A percentile compares a stretch with the other conserved stretches of the same genome.
phyloP scores from a whole-genome alignment of 2,797 vertebrate genomes.

The Limosa lapponica region DNA sequence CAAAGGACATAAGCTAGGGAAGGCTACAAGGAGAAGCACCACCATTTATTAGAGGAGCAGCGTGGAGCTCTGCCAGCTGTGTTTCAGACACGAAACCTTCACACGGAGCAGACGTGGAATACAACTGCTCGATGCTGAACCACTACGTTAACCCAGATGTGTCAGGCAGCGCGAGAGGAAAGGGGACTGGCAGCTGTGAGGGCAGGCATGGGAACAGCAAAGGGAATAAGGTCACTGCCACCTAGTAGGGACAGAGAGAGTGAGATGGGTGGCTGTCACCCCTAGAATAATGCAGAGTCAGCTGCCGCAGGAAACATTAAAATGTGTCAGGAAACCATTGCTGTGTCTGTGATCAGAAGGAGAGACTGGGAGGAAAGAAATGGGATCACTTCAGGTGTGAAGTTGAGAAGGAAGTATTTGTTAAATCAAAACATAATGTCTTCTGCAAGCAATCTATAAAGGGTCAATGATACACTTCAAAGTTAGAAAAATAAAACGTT shows the following conservation, averaged over 20 bases:
- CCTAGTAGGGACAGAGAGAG: neutral
- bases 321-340: neutral
- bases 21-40: neutral
- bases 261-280: neutral
- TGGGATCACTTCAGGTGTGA: neutral
- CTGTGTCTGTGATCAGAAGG: neutral
- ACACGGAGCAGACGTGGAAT: accelerated
- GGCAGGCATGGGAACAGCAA: neutral
- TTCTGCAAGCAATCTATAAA: neutral
- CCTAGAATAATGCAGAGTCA: neutral
- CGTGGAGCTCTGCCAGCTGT: neutral
- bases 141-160: neutral
- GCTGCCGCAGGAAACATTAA: neutral
- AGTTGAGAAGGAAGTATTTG: neutral
- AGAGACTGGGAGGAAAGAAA: neutral
- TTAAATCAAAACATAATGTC: neutral
- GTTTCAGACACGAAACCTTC: neutral
- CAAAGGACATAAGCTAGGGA: neutral
- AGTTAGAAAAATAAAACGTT: neutral
- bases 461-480: neutral
- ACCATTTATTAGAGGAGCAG: neutral
- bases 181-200: neutral
- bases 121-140: neutral
- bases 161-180: neutral
- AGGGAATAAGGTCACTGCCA: neutral